These are phyloP conservation scores for Eupithecia tripunctaria DNA, from an alignment of 2,888 invertebrate species.

Conservation along the genomic window DNA sequence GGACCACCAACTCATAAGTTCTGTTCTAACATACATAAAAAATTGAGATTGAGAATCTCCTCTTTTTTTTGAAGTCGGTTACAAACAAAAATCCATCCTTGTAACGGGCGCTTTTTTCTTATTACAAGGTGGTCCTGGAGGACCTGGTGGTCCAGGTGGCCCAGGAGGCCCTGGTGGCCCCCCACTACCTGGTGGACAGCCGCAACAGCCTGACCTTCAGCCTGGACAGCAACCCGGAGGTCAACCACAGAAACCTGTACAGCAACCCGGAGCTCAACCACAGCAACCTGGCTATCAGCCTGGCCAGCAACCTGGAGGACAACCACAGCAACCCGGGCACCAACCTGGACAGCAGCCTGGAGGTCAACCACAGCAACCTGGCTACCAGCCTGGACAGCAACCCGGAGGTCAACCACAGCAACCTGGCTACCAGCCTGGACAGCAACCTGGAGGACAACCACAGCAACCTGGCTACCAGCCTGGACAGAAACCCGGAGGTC, in stretches of 20 bases:
- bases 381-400: conserved; percentile 40
- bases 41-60: too few species aligned
- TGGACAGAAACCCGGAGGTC: conserved; percentile 13
- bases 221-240: too few species aligned
- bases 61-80: too few species aligned
- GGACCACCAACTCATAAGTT: too few species aligned
- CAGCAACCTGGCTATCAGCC: conserved; percentile 40
- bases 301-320: conserved; percentile 38
- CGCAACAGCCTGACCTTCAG: conserved; percentile 56
- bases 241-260: too few species aligned
- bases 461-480: conserved; percentile 52
- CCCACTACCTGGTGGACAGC: conserved; percentile 34
- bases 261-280: conserved; percentile 45
- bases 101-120: not conserved
- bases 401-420: conserved; percentile 46
- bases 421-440: conserved; percentile 45
- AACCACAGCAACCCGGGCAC: conserved; percentile 27
- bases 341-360: not conserved
- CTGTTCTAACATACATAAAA: too few species aligned
- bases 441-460: conserved; percentile 26
- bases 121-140: conserved; percentile 28
- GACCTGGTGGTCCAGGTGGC: conserved; percentile 35
- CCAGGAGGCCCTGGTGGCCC: conserved; percentile 32
- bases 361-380: too few species aligned
- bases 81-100: not conserved